Evolutionary conservation across 2,888 invertebrate genomes (phyloP).

Genomic region (Platycheirus albimanus): DNA sequence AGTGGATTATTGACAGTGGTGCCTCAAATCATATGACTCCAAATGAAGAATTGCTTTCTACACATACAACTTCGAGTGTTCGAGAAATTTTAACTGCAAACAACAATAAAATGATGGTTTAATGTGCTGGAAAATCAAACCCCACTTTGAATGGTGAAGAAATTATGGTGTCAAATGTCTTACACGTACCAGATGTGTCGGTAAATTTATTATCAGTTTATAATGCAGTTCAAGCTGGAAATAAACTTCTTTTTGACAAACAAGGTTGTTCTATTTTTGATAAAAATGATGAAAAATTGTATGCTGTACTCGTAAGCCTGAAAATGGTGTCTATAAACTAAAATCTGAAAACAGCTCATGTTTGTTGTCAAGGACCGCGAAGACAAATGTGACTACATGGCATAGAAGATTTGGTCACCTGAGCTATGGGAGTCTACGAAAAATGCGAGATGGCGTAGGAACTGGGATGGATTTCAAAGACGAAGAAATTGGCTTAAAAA

Average conservation of each 20-base stretch:
- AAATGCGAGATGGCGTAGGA: too few relatives aligned
- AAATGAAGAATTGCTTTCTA: background rate
- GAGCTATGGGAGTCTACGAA: too few relatives aligned
- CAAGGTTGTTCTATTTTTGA: slow-evolving; percentile 18
- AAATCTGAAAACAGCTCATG: slow-evolving; percentile 9
- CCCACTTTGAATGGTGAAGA: slow-evolving; percentile 13
- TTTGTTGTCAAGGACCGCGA: background rate
- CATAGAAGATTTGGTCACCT: slow-evolving; percentile 2
- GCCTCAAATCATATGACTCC: slow-evolving; percentile 2
- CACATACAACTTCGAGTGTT: too few relatives aligned
- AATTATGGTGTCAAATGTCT: slow-evolving; percentile 26
- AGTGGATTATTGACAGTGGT: slow-evolving; percentile 9
- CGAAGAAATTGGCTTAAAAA: slow-evolving; percentile 60
- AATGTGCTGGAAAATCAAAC: background rate
- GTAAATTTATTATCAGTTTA: slow-evolving; percentile 30
- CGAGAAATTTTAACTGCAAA: too few relatives aligned
- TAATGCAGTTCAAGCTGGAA: slow-evolving; percentile 32
- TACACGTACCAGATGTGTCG: slow-evolving; percentile 33
- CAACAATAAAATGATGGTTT: background rate
- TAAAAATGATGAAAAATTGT: background rate
- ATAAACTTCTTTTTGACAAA: slow-evolving; percentile 36
- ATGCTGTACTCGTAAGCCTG: background rate
- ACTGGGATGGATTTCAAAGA: slow-evolving; percentile 45
- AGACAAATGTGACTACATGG: background rate
- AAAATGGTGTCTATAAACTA: slow-evolving; percentile 5